Evolutionary conservation across 2,113 vertebrate genomes (phyloP), one percentile per base, ranked within the genome.

Genomic region (Anguilla rostrata): DNA sequence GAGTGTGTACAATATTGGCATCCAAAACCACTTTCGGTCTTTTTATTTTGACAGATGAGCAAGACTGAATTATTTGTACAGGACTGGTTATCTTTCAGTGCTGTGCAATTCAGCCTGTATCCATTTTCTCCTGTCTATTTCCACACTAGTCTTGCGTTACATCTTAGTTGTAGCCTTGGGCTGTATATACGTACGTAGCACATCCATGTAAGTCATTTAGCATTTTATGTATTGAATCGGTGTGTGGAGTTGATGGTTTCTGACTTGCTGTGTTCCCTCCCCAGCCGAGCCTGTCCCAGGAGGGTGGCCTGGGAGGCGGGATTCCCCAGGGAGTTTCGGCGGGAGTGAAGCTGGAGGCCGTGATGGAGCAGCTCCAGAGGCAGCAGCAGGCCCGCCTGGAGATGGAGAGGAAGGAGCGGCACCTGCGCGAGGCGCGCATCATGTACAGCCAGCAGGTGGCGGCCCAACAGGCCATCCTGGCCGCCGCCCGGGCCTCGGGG

Each of bases 311-410:
- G 89, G 96, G 93, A 91, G 91, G 94, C 71, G 92, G 93, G 88
- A 95, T 94, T 89, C 93, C 93, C 91, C 96, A 97, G 96, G 96
- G 94, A 94, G n/a, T 14, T 9, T n/a, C 71, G 0, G 92, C 87
- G 87, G 96, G 94, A 93, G 96, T 98, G 97, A 98, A 97, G 93
- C 94, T 97, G 81, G 94, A 97, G 90, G 97, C 97, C 1, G 96
- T 96, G 85, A 98, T 99, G 94, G 98, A 99, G 92, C 97, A 98
- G 89, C 95, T 97, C 90, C 98, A 98, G 85, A 96, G 96, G 83
- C 97, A 98, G 93, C 96, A 98, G 90, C 95, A 96, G 84, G 92
- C 93, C 29, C 93, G 97, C 39, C 90, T 96, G 91, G 96, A 97
- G 91, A 97, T 97, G 97, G 97, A 98, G 93, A 95, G 96, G 87